Evolutionary conservation across 2,888 invertebrate genomes (phyloP).

Genomic region (Bellardia pandia): DNA sequence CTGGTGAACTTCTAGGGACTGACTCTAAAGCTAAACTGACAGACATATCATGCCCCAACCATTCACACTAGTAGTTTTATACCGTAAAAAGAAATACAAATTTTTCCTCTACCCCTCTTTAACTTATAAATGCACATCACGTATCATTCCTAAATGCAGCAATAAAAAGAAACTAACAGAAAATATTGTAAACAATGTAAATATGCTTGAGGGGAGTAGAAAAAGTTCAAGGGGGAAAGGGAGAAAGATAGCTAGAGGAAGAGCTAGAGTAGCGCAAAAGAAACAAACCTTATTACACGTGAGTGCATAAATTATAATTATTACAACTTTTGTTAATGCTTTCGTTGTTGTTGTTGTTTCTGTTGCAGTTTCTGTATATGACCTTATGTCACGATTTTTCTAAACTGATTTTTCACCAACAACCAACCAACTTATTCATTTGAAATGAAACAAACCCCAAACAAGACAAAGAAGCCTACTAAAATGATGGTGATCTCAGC

Average conservation of each 20-base stretch:
- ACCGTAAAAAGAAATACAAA: background rate
- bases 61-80: background rate
- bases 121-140: conserved; percentile 53
- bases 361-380: conserved; percentile 50
- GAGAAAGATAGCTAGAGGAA: background rate
- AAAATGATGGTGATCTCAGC: background rate
- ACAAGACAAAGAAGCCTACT: conserved; percentile 3
- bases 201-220: background rate
- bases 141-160: conserved; percentile 30
- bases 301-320: conserved; percentile 74
- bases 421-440: background rate
- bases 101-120: background rate
- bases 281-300: conserved; percentile 67
- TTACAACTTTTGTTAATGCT: conserved; percentile 64
- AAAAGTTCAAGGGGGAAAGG: background rate
- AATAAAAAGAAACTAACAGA: conserved; percentile 25
- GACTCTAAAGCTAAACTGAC: background rate
- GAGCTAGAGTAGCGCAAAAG: background rate
- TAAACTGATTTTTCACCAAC: conserved; percentile 66
- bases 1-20: conserved; percentile 41
- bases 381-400: conserved; percentile 73
- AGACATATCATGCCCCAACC: background rate
- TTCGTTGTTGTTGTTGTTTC: conserved; percentile 19
- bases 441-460: background rate
- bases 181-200: conserved; percentile 53